Percentiles rank a stretch among this genome's conserved stretches.
Evolutionary conservation across 2,797 vertebrate species (phyloP).

Genomic region (Babyrousa celebensis): DNA sequence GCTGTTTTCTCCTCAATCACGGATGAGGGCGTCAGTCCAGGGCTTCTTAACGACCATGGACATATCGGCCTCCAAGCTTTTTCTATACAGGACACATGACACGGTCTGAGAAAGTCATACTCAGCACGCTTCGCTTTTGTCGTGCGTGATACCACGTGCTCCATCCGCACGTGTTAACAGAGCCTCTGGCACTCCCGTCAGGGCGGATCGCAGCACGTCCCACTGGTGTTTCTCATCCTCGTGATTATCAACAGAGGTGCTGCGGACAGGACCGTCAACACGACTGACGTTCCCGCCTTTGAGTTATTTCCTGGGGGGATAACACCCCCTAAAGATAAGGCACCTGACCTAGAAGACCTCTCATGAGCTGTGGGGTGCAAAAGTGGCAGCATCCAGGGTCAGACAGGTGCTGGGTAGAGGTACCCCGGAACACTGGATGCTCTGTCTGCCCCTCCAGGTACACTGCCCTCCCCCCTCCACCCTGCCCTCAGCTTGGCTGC

Average conservation of each 20-base stretch:
- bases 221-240: background rate
- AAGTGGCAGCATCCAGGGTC: background rate
- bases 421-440: rapidly evolving
- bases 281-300: background rate
- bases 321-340: background rate
- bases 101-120: background rate
- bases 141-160: background rate
- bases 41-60: background rate
- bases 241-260: background rate
- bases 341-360: background rate
- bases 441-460: background rate
- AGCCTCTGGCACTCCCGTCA: background rate
- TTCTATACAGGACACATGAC: background rate
- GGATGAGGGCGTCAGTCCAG: background rate
- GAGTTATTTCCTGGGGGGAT: background rate
- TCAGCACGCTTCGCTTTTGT: background rate
- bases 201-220: background rate
- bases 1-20: background rate
- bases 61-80: background rate
- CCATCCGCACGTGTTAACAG: background rate
- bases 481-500: background rate
- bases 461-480: background rate
- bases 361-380: background rate
- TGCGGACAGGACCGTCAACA: background rate
- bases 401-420: background rate